These are phyloP conservation scores for Junonia oenone DNA, from an alignment of 2,888 invertebrate genomes.

Conservation along the genomic window DNA sequence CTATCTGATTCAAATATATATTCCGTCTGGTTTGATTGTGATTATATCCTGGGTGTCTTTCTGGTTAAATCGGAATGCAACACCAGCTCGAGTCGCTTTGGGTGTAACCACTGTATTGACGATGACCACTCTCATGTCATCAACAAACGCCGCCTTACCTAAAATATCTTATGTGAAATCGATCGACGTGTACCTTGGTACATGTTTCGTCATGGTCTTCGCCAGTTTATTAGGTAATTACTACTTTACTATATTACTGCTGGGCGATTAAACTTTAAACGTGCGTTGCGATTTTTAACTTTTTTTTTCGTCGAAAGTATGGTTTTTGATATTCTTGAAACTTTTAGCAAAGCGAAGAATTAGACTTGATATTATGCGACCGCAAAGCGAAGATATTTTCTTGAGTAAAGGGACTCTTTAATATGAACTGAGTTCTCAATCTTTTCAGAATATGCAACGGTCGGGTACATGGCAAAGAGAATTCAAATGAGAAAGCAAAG, in stretches of 20 bases:
- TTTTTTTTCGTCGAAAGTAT: no score
- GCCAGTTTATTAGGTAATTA: constrained; percentile 94
- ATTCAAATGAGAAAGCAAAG: constrained; percentile 97
- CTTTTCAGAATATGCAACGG: constrained; percentile 95
- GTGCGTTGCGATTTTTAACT: no score
- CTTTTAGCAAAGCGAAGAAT: constrained; percentile 29
- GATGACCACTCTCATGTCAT: constrained; percentile 98
- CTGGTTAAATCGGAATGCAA: constrained; percentile 97
- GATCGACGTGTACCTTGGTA: constrained; percentile 97
- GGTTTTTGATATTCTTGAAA: no score
- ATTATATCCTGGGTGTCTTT: constrained; percentile 98
- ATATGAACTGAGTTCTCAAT: constrained; percentile 35
- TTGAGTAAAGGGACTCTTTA: constrained; percentile 1
- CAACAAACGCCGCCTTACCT: constrained; percentile 96
- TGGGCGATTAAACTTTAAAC: no score
- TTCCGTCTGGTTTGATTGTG: constrained; percentile 97
- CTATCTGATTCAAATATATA: constrained; percentile 98
- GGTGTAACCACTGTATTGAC: constrained; percentile 98
- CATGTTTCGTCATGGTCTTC: constrained; percentile 99
- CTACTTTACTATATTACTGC: constrained; percentile 33
- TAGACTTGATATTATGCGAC: constrained; percentile 5
- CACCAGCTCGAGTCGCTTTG: constrained; percentile 94
- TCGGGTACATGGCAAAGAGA: constrained; percentile 98
- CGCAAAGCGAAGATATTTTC: constrained; percentile 4
- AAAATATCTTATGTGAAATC: constrained; percentile 99